Evolutionary conservation across 1,140 invertebrate species (phyloP).

Genomic region (Rhagoletis zephyria): DNA sequence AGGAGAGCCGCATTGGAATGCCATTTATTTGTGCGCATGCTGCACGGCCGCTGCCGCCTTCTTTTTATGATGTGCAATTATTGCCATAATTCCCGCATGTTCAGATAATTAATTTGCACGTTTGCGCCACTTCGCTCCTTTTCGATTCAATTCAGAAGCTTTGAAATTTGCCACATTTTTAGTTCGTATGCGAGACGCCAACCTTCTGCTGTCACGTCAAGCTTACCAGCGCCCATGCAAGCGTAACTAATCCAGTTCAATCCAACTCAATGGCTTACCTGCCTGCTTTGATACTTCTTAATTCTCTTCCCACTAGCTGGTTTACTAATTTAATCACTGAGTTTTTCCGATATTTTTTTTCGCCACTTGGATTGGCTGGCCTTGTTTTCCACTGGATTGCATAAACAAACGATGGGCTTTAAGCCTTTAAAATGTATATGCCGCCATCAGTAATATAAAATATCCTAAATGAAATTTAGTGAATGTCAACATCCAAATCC

Average conservation of each 20-base stretch:
- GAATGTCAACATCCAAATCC: no score
- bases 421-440: no score
- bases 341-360: no score
- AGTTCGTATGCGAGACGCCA: constrained; percentile 13
- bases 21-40: not conserved
- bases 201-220: constrained; percentile 27
- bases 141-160: not conserved
- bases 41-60: constrained; percentile 4
- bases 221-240: not conserved
- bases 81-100: constrained; percentile 48
- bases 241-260: constrained; percentile 34
- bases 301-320: not conserved
- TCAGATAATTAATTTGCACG: constrained; percentile 45
- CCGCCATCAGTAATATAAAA: no score
- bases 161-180: constrained; percentile 23
- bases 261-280: not conserved
- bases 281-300: not conserved
- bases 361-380: no score
- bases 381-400: no score
- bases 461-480: no score
- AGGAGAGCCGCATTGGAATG: not conserved
- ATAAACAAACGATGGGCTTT: no score
- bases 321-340: no score
- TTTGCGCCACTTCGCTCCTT: not conserved
- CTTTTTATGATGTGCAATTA: constrained; percentile 10